Evolutionary conservation across 1,140 invertebrate genomes (phyloP).

Genomic region (Solenopsis fugax): DNA sequence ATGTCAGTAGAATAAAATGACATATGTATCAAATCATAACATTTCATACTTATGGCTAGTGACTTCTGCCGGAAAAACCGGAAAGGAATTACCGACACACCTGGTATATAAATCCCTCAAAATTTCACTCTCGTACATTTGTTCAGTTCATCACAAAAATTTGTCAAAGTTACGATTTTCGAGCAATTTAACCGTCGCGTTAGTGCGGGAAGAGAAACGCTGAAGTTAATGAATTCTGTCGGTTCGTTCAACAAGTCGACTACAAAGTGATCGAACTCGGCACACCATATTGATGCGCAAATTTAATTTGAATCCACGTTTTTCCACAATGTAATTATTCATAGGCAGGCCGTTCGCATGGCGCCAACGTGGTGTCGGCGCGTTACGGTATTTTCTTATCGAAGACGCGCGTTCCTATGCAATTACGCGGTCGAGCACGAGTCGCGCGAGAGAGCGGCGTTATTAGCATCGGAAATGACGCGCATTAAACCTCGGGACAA

Average conservation of each 20-base stretch:
- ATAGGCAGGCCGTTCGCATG: neutral
- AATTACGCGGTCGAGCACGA: constrained; percentile 41
- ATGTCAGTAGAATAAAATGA: too few relatives aligned
- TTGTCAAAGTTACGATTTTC: too few relatives aligned
- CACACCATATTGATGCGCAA: neutral
- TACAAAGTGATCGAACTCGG: neutral
- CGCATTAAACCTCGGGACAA: constrained; percentile 32
- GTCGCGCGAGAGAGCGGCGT: neutral
- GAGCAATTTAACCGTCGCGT: too few relatives aligned
- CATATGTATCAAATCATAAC: too few relatives aligned
- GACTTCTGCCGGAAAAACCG: too few relatives aligned
- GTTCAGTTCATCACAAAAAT: too few relatives aligned
- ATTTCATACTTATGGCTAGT: too few relatives aligned
- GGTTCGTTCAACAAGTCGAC: neutral
- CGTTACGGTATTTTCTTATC: constrained; percentile 45
- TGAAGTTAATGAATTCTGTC: constrained; percentile 18
- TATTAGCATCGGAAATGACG: constrained; percentile 45
- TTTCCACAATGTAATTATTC: neutral
- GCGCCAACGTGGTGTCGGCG: constrained; percentile 25
- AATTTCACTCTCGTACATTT: too few relatives aligned
- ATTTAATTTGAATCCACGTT: constrained; percentile 13
- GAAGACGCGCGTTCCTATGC: neutral
- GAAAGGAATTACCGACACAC: too few relatives aligned
- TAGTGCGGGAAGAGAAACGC: neutral
- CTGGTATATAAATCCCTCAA: too few relatives aligned